These are phyloP conservation scores for Phycodurus eques DNA, from an alignment of 2,113 vertebrate genomes.

Conservation along the genomic window DNA sequence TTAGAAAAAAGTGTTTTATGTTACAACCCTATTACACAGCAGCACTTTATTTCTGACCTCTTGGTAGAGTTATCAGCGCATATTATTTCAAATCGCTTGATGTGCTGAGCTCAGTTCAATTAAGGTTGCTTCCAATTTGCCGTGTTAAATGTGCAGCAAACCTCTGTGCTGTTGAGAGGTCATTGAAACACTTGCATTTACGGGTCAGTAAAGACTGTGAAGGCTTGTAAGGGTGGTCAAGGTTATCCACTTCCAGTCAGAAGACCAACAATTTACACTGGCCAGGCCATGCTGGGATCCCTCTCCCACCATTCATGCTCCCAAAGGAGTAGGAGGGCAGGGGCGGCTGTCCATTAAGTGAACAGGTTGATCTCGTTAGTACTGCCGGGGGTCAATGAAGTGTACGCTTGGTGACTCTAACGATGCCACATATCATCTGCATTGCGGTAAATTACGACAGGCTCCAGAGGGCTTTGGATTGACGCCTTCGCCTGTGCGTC, in stretches of 20 bases:
- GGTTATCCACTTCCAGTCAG: constrained; percentile 19
- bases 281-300: background rate
- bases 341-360: constrained; percentile 35
- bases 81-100: constrained; percentile 31
- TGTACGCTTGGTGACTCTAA: constrained; percentile 51
- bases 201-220: constrained; percentile 62
- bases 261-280: background rate
- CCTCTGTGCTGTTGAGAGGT: constrained; percentile 51
- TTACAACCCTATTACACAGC: too few species aligned
- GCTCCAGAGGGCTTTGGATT: constrained; percentile 28
- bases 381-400: constrained; percentile 55
- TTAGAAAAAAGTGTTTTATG: too few species aligned
- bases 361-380: constrained; percentile 62
- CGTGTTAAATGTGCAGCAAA: constrained; percentile 52
- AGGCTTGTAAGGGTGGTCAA: constrained; percentile 21
- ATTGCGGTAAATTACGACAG: constrained; percentile 59
- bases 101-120: constrained; percentile 59
- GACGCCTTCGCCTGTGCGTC: constrained; percentile 45
- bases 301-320: constrained; percentile 9
- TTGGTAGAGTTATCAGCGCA: constrained; percentile 27
- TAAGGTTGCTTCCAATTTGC: constrained; percentile 63
- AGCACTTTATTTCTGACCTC: background rate
- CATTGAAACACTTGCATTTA: constrained; percentile 70
- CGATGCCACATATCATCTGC: constrained; percentile 58
- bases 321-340: background rate